Percentiles rank a stretch among this genome's conserved stretches.
phyloP scores from a whole-genome alignment of 2,888 invertebrate genomes.

The Microctonus hyperodae region DNA sequence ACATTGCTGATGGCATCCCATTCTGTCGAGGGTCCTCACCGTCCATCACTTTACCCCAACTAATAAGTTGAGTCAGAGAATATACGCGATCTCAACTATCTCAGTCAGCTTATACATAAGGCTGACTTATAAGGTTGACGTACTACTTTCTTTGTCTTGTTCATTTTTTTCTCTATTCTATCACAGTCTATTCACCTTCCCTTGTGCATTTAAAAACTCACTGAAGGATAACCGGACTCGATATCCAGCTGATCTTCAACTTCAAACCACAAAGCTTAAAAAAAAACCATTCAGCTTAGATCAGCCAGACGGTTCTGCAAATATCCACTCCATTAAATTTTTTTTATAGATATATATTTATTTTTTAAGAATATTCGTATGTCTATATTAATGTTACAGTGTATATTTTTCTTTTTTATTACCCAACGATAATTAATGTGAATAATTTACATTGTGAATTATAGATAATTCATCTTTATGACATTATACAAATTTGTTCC shows the following conservation, averaged over 20 bases:
- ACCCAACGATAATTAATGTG: conserved; percentile 3
- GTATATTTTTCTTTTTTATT: not conserved
- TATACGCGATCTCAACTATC: conserved; percentile 18
- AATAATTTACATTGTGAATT: conserved; percentile 17
- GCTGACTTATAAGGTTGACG: conserved; percentile 21
- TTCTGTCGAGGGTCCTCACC: conserved; percentile 29
- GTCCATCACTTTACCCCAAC: conserved; percentile 24
- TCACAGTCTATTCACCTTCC: not conserved
- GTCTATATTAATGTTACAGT: not conserved
- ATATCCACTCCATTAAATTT: not conserved
- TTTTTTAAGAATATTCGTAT: no score
- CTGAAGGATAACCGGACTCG: not conserved
- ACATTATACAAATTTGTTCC: not conserved
- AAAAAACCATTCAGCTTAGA: not conserved
- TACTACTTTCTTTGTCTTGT: not conserved
- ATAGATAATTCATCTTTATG: not conserved
- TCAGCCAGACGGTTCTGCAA: not conserved
- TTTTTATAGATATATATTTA: no score
- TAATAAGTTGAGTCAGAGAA: conserved; percentile 30
- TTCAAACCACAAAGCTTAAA: not conserved
- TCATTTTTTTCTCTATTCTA: not conserved
- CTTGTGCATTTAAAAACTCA: not conserved
- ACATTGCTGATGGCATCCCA: conserved; percentile 35
- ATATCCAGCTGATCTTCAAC: not conserved
- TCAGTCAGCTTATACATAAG: conserved; percentile 10